These are phyloP conservation scores for Cercopithecus mona DNA, from an alignment of 2,113 vertebrate species.

Conservation along the genomic window DNA sequence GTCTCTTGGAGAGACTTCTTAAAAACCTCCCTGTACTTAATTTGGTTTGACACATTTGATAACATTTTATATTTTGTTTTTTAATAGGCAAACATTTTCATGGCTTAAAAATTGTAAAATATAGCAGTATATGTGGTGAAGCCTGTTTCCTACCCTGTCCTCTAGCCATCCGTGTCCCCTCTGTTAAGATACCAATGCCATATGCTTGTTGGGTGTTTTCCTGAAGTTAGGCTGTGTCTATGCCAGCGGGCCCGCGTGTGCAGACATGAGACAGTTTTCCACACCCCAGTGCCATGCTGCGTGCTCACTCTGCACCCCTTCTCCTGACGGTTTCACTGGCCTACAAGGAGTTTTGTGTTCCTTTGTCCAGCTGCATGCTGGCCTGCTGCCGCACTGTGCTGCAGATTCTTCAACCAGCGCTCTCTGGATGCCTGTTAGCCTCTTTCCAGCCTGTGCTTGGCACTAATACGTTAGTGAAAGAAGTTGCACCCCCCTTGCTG, in stretches of 20 bases:
- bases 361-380: background rate
- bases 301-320: rapidly evolving
- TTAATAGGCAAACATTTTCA: background rate
- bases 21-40: background rate
- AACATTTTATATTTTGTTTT: background rate
- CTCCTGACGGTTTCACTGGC: background rate
- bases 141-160: background rate
- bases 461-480: background rate
- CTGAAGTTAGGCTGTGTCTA: background rate
- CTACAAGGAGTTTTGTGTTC: background rate
- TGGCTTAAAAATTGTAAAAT: background rate
- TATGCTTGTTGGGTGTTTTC: background rate
- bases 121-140: background rate
- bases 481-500: background rate
- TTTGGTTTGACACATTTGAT: background rate
- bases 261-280: rapidly evolving
- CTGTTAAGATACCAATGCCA: background rate
- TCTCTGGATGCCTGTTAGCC: background rate
- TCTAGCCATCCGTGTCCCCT: background rate
- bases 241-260: background rate
- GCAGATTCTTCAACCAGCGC: background rate
- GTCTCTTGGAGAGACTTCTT: background rate
- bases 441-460: background rate
- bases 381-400: background rate
- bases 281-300: rapidly evolving